A percentile compares a stretch with the other conserved stretches of the same genome.
phyloP scores from a whole-genome alignment of 2,113 vertebrate genomes.

The Xyliphius kryptos region DNA sequence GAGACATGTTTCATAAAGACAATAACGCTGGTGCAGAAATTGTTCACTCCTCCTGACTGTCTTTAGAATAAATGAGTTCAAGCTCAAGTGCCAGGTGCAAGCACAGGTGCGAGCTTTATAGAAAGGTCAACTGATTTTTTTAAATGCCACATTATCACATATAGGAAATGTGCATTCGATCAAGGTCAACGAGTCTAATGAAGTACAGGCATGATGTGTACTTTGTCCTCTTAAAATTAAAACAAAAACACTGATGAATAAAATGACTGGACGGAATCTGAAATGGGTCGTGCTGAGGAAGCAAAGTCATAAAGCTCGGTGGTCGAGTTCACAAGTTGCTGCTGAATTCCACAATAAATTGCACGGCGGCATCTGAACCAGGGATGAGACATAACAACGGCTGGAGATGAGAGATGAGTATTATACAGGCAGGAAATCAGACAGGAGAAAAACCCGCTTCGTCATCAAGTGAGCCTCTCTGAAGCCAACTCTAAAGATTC shows the following conservation, averaged over 20 bases:
- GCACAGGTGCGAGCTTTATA: constrained; percentile 24
- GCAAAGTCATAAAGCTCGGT: too few relatives aligned
- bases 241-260: too few relatives aligned
- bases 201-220: neutral
- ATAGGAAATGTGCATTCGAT: constrained; percentile 27
- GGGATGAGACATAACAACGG: constrained; percentile 44
- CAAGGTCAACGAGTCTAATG: neutral
- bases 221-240: too few relatives aligned
- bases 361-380: constrained; percentile 37
- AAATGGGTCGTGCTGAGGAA: neutral
- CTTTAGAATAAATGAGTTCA: constrained; percentile 22
- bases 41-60: constrained; percentile 16
- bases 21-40: constrained; percentile 1
- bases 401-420: constrained; percentile 19
- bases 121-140: constrained; percentile 37
- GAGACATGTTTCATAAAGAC: neutral
- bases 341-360: constrained; percentile 40
- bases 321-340: constrained; percentile 22
- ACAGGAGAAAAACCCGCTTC: constrained; percentile 55
- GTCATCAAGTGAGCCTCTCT: constrained; percentile 70
- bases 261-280: neutral
- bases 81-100: constrained; percentile 39
- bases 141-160: constrained; percentile 33
- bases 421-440: constrained; percentile 37
- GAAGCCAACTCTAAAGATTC: constrained; percentile 65